Conservation (phyloP, 53 echinoderm and acorn worm species). For the Zoroaster sp. region DNA sequence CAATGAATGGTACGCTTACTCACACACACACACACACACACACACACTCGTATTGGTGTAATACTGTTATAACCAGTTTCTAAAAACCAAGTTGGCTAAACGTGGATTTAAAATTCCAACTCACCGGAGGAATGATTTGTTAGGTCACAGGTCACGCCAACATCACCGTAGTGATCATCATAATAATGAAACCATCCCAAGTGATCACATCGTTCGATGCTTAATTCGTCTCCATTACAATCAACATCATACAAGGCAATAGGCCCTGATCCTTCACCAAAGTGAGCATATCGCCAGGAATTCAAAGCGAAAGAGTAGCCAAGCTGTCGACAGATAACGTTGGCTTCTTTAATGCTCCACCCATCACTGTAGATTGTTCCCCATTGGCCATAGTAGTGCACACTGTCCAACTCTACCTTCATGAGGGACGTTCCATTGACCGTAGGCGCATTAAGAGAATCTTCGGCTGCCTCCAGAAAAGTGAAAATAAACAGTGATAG, state of each 20-base stretch:
- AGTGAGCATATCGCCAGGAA: background rate
- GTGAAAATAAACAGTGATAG: too few relatives aligned
- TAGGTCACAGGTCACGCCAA: constrained; percentile 18
- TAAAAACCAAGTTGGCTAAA: too few relatives aligned
- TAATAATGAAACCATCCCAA: background rate
- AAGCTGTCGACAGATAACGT: constrained; percentile 56
- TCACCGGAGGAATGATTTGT: too few relatives aligned
- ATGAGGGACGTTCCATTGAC: constrained; percentile 18
- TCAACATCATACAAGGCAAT: constrained; percentile 19
- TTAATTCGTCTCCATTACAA: constrained; percentile 39
- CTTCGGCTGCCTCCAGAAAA: background rate
- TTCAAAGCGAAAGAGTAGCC: constrained; percentile 40
- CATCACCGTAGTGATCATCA: constrained; percentile 29
- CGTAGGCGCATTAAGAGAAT: too few relatives aligned
- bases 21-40: too few relatives aligned
- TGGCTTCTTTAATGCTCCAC: constrained; percentile 61
- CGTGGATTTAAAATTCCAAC: too few relatives aligned
- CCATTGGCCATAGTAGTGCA: constrained; percentile 45
- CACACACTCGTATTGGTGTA: too few relatives aligned
- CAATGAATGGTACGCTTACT: too few relatives aligned
- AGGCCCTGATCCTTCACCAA: constrained; percentile 13
- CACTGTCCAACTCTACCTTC: constrained; percentile 57
- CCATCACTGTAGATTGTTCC: constrained; percentile 22
- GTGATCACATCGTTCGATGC: constrained; percentile 20
- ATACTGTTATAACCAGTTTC: too few relatives aligned